These are phyloP conservation scores for Gortyna flavago DNA, from an alignment of 2,888 invertebrate species.

Conservation along the genomic window DNA sequence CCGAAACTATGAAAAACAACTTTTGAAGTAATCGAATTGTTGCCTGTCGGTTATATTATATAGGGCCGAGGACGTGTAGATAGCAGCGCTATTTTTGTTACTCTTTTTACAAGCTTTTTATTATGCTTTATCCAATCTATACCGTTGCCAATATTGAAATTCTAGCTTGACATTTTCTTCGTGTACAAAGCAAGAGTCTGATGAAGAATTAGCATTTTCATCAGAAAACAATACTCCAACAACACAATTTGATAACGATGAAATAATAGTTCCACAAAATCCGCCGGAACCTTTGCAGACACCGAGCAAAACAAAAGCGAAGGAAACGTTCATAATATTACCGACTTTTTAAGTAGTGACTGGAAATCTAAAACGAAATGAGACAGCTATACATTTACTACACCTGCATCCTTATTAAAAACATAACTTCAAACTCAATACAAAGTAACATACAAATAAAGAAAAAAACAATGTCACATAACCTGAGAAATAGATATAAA, in stretches of 20 bases:
- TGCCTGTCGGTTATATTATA: background rate
- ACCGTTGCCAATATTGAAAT: background rate
- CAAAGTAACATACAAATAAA: too few species aligned
- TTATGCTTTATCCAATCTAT: background rate
- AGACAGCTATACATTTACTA: too few species aligned
- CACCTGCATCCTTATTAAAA: too few species aligned
- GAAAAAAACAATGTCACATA: too few species aligned
- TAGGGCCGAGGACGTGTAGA: background rate
- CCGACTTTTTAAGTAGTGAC: conserved; percentile 89
- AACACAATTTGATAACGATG: conserved; percentile 77
- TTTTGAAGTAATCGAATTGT: background rate
- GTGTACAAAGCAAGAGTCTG: conserved; percentile 65
- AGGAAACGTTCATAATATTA: conserved; percentile 84
- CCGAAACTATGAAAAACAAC: background rate
- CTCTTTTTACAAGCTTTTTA: background rate
- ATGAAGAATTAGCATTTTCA: conserved; percentile 46
- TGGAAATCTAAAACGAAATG: conserved; percentile 87
- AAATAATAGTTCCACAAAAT: conserved; percentile 80
- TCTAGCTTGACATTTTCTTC: too few species aligned
- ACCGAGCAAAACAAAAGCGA: conserved; percentile 81
- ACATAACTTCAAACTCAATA: too few species aligned
- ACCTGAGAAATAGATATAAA: too few species aligned
- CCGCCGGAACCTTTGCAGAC: conserved; percentile 74
- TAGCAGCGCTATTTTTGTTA: background rate
- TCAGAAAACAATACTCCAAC: conserved; percentile 58